phyloP scores from a whole-genome alignment of 2,888 invertebrate species.

The Monoplex corrugatus region DNA sequence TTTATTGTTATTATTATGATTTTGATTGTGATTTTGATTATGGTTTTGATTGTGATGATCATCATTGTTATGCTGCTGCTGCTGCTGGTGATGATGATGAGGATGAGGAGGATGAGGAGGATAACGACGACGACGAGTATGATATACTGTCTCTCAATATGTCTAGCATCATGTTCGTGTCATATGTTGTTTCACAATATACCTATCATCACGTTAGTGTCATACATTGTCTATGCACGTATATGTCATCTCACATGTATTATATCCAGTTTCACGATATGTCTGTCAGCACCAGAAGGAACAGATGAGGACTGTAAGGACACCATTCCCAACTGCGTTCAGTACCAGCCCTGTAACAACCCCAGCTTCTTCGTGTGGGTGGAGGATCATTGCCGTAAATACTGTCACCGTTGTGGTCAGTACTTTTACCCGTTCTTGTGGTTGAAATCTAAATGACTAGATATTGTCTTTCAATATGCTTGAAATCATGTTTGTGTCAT shows the following conservation, averaged over 20 bases:
- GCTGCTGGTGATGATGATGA: background rate
- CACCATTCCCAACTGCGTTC: constrained; percentile 33
- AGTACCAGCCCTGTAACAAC: constrained; percentile 36
- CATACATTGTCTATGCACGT: no score
- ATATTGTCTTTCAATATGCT: background rate
- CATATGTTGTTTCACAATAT: no score
- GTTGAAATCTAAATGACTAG: background rate
- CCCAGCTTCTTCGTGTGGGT: constrained; percentile 32
- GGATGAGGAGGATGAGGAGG: no score
- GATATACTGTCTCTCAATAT: no score
- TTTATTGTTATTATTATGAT: background rate
- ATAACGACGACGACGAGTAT: no score
- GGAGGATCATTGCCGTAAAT: constrained; percentile 31
- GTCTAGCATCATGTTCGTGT: no score
- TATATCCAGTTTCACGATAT: no score
- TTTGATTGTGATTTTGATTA: background rate
- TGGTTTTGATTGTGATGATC: background rate
- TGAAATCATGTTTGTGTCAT: background rate
- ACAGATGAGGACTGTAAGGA: background rate
- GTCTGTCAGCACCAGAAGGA: background rate
- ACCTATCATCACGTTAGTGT: no score
- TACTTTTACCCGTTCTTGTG: background rate
- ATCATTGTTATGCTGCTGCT: background rate
- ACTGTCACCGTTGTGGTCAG: constrained; percentile 18
- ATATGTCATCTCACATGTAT: no score